Percentiles rank a stretch among this genome's conserved stretches.
These are phyloP conservation scores for Pseudochirops cupreus DNA, from an alignment of 2,797 vertebrate genomes.

Conservation along the genomic window DNA sequence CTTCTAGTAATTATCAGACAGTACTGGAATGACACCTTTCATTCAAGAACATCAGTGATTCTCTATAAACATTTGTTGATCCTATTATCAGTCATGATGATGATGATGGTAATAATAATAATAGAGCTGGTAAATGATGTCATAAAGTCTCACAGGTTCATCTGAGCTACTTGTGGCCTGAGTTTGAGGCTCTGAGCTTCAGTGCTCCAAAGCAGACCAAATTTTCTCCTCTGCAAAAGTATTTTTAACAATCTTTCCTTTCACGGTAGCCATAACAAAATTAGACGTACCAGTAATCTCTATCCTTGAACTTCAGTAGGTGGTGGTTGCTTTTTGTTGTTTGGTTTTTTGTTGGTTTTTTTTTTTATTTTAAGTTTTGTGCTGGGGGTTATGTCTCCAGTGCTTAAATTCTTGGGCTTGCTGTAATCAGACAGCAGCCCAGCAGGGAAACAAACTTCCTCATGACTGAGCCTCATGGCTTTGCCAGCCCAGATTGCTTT, in stretches of 20 bases:
- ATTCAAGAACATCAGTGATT: not conserved
- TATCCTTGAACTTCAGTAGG: not conserved
- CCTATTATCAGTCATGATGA: not conserved
- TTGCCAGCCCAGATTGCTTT: slow-evolving; percentile 53
- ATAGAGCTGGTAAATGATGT: not conserved
- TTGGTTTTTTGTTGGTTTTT: not conserved
- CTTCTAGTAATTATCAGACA: not conserved
- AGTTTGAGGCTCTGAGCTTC: not conserved
- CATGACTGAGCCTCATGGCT: slow-evolving; percentile 45
- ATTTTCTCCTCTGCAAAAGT: not conserved
- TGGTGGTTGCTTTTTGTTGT: not conserved
- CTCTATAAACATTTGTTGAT: not conserved
- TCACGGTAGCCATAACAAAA: not conserved
- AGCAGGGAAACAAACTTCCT: not conserved
- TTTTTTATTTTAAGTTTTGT: not conserved
- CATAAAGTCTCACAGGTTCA: not conserved
- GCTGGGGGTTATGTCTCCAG: not conserved
- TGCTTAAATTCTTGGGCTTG: not conserved
- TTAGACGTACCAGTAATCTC: not conserved
- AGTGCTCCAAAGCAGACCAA: not conserved
- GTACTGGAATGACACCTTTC: not conserved
- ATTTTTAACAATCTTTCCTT: not conserved
- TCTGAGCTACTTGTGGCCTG: not conserved
- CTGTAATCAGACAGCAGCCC: slow-evolving; percentile 18
- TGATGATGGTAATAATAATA: not conserved